A percentile compares a stretch with the other conserved stretches of the same genome.
phyloP scores from a whole-genome alignment of 2,113 vertebrate genomes.

The Clupea harengus region DNA sequence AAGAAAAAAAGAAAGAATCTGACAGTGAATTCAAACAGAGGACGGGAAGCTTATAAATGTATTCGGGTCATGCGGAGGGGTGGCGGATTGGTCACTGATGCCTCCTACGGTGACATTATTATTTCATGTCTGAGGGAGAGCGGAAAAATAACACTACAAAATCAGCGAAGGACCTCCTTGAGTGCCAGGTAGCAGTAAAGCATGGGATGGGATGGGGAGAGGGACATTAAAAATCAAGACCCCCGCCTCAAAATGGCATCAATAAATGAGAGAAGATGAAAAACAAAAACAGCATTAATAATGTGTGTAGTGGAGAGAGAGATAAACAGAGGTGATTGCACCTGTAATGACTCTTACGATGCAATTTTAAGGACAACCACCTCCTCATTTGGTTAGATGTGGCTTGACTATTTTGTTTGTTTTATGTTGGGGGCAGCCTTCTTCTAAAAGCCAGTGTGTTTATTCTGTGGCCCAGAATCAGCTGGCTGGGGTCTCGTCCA shows the following conservation, averaged over 20 bases:
- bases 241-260: slow-evolving; percentile 36
- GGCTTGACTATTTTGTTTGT: background rate
- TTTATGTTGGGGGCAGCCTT: background rate
- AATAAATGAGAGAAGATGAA: slow-evolving; percentile 40
- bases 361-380: background rate
- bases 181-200: slow-evolving; percentile 31
- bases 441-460: background rate
- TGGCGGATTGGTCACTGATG: slow-evolving; percentile 25
- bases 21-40: slow-evolving; percentile 41
- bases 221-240: slow-evolving; percentile 36
- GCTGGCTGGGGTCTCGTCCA: background rate
- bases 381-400: background rate
- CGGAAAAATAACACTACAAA: slow-evolving; percentile 40
- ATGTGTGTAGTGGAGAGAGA: slow-evolving; percentile 36
- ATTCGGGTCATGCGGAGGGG: slow-evolving; percentile 17
- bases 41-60: slow-evolving; percentile 32
- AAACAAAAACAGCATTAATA: slow-evolving; percentile 7
- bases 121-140: slow-evolving; percentile 41
- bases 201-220: background rate
- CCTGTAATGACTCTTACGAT: background rate
- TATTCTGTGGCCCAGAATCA: background rate
- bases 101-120: slow-evolving; percentile 38
- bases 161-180: slow-evolving; percentile 27
- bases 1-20: background rate
- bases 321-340: background rate